These are phyloP conservation scores for Pinna nobilis DNA, from an alignment of 1,140 invertebrate genomes.

Conservation along the genomic window DNA sequence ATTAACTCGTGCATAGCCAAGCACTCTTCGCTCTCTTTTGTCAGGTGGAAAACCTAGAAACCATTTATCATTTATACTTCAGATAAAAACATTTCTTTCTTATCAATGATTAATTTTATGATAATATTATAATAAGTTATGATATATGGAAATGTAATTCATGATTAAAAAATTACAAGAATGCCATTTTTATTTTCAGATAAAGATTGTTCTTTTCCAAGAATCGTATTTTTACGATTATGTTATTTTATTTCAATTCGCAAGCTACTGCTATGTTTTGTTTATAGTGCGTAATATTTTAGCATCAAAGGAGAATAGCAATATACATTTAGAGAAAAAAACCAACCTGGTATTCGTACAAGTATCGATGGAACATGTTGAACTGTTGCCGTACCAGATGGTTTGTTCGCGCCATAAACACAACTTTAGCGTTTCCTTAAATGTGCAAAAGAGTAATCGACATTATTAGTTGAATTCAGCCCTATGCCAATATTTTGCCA, in stretches of 20 bases:
- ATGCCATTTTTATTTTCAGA: neutral
- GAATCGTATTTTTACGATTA: neutral
- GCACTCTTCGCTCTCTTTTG: neutral
- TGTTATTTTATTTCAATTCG: neutral
- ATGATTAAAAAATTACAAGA: neutral
- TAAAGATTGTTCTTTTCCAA: neutral
- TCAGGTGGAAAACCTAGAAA: constrained; percentile 12
- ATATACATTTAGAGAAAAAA: too few species aligned
- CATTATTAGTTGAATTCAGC: neutral
- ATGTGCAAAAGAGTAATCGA: neutral
- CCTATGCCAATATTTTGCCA: neutral
- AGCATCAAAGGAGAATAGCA: neutral
- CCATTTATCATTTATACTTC: neutral
- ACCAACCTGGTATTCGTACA: constrained; percentile 42
- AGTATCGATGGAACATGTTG: constrained; percentile 57
- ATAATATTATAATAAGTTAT: neutral
- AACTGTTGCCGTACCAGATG: constrained; percentile 69
- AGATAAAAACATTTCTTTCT: neutral
- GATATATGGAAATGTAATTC: neutral
- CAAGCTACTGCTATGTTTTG: neutral
- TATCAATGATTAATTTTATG: neutral
- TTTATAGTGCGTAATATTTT: neutral
- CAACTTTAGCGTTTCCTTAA: constrained; percentile 42
- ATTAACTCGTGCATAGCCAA: constrained; percentile 45
- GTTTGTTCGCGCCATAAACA: constrained; percentile 67